phyloP scores from a whole-genome alignment of 2,888 invertebrate genomes.

The Tipula confusa region DNA sequence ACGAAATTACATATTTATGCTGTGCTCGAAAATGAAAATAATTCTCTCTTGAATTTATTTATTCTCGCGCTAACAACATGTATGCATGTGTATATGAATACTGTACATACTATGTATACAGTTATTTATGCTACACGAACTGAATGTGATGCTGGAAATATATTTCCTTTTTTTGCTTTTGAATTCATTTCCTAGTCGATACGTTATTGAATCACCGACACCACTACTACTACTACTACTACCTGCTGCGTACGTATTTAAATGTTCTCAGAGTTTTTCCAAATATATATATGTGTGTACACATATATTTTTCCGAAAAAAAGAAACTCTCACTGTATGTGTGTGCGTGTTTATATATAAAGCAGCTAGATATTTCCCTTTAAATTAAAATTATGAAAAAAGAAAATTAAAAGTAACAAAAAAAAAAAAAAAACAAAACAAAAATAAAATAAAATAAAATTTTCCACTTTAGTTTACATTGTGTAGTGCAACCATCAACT shows the following conservation, averaged over 20 bases:
- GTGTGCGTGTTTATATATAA: background rate
- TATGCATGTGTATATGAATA: background rate
- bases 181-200: background rate
- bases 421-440: background rate
- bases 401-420: constrained; percentile 14
- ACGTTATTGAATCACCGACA: background rate
- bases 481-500: constrained; percentile 14
- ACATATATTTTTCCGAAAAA: background rate
- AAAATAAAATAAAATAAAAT: background rate
- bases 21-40: background rate
- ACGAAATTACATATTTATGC: background rate
- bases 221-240: background rate
- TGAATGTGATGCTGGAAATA: background rate
- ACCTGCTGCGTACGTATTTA: background rate
- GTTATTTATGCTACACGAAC: background rate
- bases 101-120: background rate
- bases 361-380: background rate
- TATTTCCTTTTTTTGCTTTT: background rate
- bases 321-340: background rate
- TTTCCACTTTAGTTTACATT: constrained; percentile 20
- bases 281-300: background rate
- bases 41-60: background rate
- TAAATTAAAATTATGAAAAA: background rate
- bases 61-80: background rate
- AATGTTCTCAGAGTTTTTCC: background rate